Evolutionary conservation across 2,797 vertebrate species (phyloP).

Genomic region (Monodelphis domestica): DNA sequence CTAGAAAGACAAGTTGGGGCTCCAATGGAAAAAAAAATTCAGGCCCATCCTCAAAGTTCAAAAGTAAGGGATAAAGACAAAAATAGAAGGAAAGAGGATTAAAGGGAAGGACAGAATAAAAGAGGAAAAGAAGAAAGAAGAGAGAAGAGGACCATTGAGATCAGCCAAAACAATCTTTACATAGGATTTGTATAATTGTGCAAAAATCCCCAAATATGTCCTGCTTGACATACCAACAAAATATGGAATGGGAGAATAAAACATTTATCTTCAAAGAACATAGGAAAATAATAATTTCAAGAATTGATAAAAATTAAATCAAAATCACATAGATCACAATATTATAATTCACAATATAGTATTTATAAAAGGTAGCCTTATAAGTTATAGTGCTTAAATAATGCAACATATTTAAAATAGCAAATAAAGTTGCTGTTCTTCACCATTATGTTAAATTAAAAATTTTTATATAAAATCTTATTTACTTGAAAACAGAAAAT

Average conservation of each 20-base stretch:
- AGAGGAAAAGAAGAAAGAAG: not conserved
- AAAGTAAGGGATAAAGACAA: not conserved
- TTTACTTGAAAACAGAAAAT: not conserved
- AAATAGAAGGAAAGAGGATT: not conserved
- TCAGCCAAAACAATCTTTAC: not conserved
- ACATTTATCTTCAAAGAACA: not conserved
- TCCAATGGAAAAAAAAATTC: not conserved
- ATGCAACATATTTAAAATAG: not conserved
- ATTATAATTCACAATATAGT: not conserved
- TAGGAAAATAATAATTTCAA: not conserved
- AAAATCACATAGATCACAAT: not conserved
- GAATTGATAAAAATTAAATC: not conserved
- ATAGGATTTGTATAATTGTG: not conserved
- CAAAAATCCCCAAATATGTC: not conserved
- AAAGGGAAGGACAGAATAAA: not conserved
- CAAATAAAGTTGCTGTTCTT: not conserved
- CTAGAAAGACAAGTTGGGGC: not conserved
- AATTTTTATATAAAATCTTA: not conserved
- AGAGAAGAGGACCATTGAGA: conserved; percentile 16
- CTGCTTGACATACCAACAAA: not conserved
- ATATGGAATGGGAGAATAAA: not conserved
- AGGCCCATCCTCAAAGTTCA: not conserved
- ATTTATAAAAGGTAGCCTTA: not conserved
- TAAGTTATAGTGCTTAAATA: not conserved
- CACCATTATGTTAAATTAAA: not conserved